phyloP scores from a whole-genome alignment of 2,888 invertebrate species.

The Thecocarcelia acutangulata region DNA sequence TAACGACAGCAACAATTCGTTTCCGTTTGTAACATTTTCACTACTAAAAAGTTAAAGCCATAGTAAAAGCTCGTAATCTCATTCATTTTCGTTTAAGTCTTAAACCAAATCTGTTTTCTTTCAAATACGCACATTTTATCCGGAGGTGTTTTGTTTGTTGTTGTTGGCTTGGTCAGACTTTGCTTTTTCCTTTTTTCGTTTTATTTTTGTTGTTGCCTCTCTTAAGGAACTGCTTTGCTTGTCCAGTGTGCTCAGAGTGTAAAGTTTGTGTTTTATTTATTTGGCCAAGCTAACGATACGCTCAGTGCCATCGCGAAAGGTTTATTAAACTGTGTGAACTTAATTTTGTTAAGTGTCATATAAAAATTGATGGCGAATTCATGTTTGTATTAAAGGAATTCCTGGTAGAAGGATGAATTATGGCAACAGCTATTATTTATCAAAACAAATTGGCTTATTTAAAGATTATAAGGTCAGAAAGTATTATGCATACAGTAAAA shows the following conservation, averaged over 20 bases:
- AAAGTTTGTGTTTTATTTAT: constrained; percentile 33
- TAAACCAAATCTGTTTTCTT: constrained; percentile 16
- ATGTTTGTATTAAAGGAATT: constrained; percentile 22
- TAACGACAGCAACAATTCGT: constrained; percentile 28
- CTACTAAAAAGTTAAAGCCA: constrained; percentile 10
- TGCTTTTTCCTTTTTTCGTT: neutral
- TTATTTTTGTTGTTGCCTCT: neutral
- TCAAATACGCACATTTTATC: constrained; percentile 36
- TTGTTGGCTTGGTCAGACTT: neutral
- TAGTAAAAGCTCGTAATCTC: constrained; percentile 49
- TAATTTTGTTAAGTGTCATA: constrained; percentile 46
- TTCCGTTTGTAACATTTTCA: constrained; percentile 52
- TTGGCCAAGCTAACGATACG: constrained; percentile 28
- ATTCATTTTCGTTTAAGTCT: constrained; percentile 54
- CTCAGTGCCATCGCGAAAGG: constrained; percentile 44
- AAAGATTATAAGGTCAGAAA: constrained; percentile 12
- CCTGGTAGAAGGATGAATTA: constrained; percentile 18
- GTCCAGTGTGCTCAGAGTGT: constrained; percentile 24
- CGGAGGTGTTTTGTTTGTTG: constrained; percentile 20
- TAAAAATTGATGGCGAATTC: constrained; percentile 43
- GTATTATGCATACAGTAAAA: neutral
- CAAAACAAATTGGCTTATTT: constrained; percentile 28
- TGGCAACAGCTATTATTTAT: neutral
- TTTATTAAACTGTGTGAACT: constrained; percentile 54
- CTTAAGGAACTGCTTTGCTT: too few species aligned